Base-by-base conservation (phyloP, 2,888 invertebrate species). In the Automeris io region DNA sequence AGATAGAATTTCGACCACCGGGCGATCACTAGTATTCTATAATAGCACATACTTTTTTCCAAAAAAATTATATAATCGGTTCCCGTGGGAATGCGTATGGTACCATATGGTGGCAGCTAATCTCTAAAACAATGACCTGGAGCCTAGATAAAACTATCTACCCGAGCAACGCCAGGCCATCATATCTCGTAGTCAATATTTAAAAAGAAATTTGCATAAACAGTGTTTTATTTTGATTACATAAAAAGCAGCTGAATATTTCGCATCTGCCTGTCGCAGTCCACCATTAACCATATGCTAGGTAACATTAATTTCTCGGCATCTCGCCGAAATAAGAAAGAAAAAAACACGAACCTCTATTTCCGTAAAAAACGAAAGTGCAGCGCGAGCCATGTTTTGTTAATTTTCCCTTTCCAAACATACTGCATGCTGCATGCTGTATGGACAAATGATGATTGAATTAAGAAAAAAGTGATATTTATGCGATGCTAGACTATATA, bases 391-490 rank as follows among this genome's bases (percentile, higher is more conserved):
- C 70, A 64, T 40, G 29, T 56, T 73, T 70, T 78, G 70, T 64
- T 57, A 53, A 48, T 57, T 54, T 61, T 60, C 59, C 58, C 57
- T 62, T 67, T 61, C 61, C 55, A 53, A 47, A 46, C 49, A 57
- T 69, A 69, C 68, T n/a, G n/a, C n/a, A n/a, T n/a, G n/a, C n/a
- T n/a, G n/a, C n/a, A n/a, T n/a, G n/a, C n/a, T n/a, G 62, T 66
- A 66, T 52, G 69, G 61, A 76, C 79, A 81, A 83, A 80, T 78
- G 75, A 51, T 76, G 77, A 78, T 77, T 71, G 71, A 81, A 79
- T 76, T 74, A 72, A 72, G 70, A 80, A 83, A 82, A 81, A 76
- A 72, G 57, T 42, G 47, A 46, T 43, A 41, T 42, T 45, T 45
- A 39, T 53, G 42, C 39, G 5, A 35, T 37, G 51, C 18, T 43